Base-by-base conservation (phyloP, 2,888 invertebrate species). In the Schizotus pectinicornis region DNA sequence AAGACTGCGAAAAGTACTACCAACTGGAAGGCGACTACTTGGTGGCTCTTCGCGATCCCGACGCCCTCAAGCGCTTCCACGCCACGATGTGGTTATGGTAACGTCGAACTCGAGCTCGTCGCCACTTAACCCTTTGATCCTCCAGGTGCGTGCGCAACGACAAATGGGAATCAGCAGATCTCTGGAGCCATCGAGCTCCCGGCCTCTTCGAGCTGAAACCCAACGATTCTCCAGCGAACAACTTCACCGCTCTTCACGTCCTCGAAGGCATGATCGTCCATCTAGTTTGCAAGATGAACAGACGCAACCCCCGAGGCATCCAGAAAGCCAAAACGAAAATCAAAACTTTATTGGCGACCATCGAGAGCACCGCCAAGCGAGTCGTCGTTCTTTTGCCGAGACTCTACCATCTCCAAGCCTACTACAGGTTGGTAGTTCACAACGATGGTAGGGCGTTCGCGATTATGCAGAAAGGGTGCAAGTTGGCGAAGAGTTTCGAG, bases 1-100 rank as follows among this genome's bases (percentile, higher is more conserved):
- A 71, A n/a, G 71, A 76, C 9, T 85, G 84, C 65, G 84, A 83
- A 68, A 77, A 77, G 64, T 86, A 83, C 74, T 83, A 82, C 72
- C 81, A 83, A 61, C 80, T 81, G 59, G 83, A 84, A 65, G 83
- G 84, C 1, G 82, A 84, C 47, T 80, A 81, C 13, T 69, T 81
- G 56, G 65, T 77, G 3, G 77, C 75, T 31, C 50, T 82, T 0
- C 77, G 81, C 59, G 82, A 84, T 58, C 80, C 82, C 0, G 82
- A 83, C 57, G 83, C 85, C 0, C 82, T 83, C 51, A 82, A 77
- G 70, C 79, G 84, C 69, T 84, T 84, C 66, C 82, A 83, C 56
- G 81, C 82, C 5, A 78, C 78, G 41, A 83, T 86, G 81, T 87
- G 87, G 87, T 77, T 87, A 22, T 82, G 86, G 87, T 86, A 75